Evolutionary conservation across 1,140 invertebrate genomes (phyloP), one percentile per base, ranked within the genome.

Genomic region (Scaptomyza graminum): DNA sequence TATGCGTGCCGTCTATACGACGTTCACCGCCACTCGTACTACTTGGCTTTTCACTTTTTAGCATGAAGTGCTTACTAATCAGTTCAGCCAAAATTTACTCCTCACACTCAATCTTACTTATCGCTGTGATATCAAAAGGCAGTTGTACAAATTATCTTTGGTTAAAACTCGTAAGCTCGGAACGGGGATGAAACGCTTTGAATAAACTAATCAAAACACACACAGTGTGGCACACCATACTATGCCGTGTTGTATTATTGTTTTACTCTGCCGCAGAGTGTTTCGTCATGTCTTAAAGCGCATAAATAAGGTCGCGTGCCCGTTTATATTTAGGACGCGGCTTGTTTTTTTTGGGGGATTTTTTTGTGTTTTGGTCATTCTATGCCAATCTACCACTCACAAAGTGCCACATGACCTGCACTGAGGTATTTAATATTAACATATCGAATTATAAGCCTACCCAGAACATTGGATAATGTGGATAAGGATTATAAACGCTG

Each of bases 41-140:
- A 89, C 83, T 90, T 88, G 83, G 88, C 88, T 90, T 88, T 90
- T 90, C 89, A 90, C 88, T 90, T 90, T 88, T 90, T 87, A 90
- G 70, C 83, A 88, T 81, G 79, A 88, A 89, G 77, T 81, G 68
- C 78, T 63, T 76, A 54, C 74, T 85, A 74, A 82, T 79, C 81
- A 83, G 65, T 81, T 75, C 68, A 76, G 71, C 63, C 65, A 74
- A 71, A 72, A 70, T 81, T 62, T 67, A 52, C 70, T 76, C 70
- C 76, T 59, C 72, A 74, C 74, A 67, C 55, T n/a, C n/a, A 66
- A 50, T 49, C 64, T 52, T 63, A 51, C 66, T 70, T 56, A 79
- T 28, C 37, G 22, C 39, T 15, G 2, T 51, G 15, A 46, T 41
- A 41, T 41, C 37, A 41, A 46, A 54, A 54, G 15, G 52, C 49